Evolutionary conservation across 2,888 invertebrate species (phyloP).

Genomic region (Azorinus chamasolen): DNA sequence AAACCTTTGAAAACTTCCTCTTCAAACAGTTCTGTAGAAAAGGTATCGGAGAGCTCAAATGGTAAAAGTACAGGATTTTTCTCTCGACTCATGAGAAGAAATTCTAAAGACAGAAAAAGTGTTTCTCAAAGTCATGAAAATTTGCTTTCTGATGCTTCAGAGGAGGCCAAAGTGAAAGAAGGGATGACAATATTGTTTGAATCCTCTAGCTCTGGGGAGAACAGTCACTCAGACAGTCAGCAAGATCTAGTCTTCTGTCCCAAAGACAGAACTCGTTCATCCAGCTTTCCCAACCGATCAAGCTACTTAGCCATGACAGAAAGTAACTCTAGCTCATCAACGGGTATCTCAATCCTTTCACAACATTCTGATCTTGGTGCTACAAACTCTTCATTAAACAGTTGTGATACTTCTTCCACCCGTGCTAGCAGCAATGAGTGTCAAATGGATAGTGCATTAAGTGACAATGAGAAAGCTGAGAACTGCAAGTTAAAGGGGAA

Average conservation of each 20-base stretch:
- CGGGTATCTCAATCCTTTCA: constrained; percentile 62
- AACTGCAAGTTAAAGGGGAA: constrained; percentile 32
- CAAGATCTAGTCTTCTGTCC: constrained; percentile 68
- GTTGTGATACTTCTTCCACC: constrained; percentile 60
- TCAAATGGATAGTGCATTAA: constrained; percentile 49
- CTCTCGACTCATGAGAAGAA: constrained; percentile 77
- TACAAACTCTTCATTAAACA: constrained; percentile 60
- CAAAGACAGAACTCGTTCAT: constrained; percentile 75
- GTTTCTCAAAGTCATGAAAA: constrained; percentile 79
- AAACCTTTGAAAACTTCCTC: constrained; percentile 34
- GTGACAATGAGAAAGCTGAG: constrained; percentile 52
- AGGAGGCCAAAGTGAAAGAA: constrained; percentile 65
- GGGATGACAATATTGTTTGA: constrained; percentile 40
- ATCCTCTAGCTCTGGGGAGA: constrained; percentile 61
- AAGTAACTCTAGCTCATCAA: constrained; percentile 64
- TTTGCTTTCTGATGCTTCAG: constrained; percentile 64
- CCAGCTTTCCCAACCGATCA: constrained; percentile 81
- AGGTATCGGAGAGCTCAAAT: constrained; percentile 33
- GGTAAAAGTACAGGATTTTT: constrained; percentile 76
- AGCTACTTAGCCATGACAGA: constrained; percentile 68
- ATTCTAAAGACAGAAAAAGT: constrained; percentile 77
- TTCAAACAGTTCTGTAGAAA: constrained; percentile 24
- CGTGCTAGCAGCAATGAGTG: constrained; percentile 62
- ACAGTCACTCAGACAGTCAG: constrained; percentile 67
- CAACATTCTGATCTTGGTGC: constrained; percentile 63